Percentiles rank a stretch among this genome's conserved stretches.
These are phyloP conservation scores for Gastrophysa polygoni DNA, from an alignment of 2,888 invertebrate species.

Conservation along the genomic window DNA sequence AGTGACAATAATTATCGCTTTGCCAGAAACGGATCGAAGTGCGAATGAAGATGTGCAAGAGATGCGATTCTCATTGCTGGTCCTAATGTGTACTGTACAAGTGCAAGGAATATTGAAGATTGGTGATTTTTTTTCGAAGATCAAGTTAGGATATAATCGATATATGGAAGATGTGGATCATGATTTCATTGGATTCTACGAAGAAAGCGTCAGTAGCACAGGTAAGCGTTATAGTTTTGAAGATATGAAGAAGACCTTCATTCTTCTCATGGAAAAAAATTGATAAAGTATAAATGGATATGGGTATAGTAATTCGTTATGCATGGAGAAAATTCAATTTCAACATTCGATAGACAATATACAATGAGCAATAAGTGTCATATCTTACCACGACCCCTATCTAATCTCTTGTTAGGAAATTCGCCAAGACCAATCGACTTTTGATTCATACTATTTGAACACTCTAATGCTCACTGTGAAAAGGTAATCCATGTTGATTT, in stretches of 20 bases:
- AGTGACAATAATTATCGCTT: background rate
- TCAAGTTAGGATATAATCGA: constrained; percentile 11
- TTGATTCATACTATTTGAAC: too few relatives aligned
- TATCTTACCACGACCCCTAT: too few relatives aligned
- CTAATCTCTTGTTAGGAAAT: too few relatives aligned
- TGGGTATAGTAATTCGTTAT: too few relatives aligned
- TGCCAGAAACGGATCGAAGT: constrained; percentile 5
- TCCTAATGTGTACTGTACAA: constrained; percentile 24
- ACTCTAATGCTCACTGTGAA: too few relatives aligned
- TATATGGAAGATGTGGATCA: constrained; percentile 18
- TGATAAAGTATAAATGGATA: background rate
- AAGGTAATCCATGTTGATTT: too few relatives aligned
- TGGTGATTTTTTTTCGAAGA: constrained; percentile 6
- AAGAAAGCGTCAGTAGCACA: constrained; percentile 35
- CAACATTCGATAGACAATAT: too few relatives aligned
- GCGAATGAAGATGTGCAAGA: constrained; percentile 41
- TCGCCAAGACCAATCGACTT: too few relatives aligned
- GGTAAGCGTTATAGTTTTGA: constrained; percentile 26
- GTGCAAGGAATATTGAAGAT: constrained; percentile 23
- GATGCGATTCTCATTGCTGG: constrained; percentile 44
- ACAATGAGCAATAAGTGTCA: too few relatives aligned
- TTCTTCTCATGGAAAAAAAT: too few relatives aligned
- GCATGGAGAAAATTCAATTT: too few relatives aligned
- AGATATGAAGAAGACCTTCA: background rate
- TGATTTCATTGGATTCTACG: constrained; percentile 26